Evolutionary conservation across 30 jellyfish, hydroid and myxozoan genomes (phyloP), one percentile per base, ranked within the genome.

Genomic region (Pseudorhiza aurosa): DNA sequence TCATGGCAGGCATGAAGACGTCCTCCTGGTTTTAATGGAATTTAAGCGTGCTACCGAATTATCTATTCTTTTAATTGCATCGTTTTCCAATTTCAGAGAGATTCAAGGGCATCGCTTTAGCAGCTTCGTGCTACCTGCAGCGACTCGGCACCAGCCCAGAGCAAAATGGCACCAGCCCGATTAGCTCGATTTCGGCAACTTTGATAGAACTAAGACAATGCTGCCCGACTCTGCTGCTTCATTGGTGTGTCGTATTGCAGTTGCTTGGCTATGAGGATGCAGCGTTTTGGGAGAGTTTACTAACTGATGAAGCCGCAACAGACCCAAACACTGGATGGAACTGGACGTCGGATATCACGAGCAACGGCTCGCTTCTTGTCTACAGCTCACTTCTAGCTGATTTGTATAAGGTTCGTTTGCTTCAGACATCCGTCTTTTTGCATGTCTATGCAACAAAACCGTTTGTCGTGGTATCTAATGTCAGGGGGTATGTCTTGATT

Each of bases 31-130:
- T n/a, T n/a, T n/a, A n/a, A n/a, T n/a, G n/a, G n/a, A n/a, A n/a
- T n/a, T n/a, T n/a, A n/a, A n/a, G n/a, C n/a, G n/a, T n/a, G n/a
- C n/a, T n/a, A n/a, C n/a, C n/a, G n/a, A n/a, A n/a, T n/a, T n/a
- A n/a, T n/a, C n/a, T n/a, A n/a, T n/a, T n/a, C n/a, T n/a, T n/a
- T 1, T 15, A 17, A 70, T 26, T 44, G 4, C 0, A 18, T 21
- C 31, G 49, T 0, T 36, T 56, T 36, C 12, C 35, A 8, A 56
- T 39, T n/a, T 25, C 51, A 77, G 90, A 47, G 60, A 53, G 91
- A 80, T 80, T 80, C 84, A 80, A 35, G 33, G 91, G 65, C 28
- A 80, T 80, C 9, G 44, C 91, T 4, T 43, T 80, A 12, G 84
- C 91, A 4, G 91, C 91, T 12, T 46, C 91, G 28, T 33, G 39